These are phyloP conservation scores for Nixonia krombeini DNA, from an alignment of 1,140 invertebrate species.

Conservation along the genomic window DNA sequence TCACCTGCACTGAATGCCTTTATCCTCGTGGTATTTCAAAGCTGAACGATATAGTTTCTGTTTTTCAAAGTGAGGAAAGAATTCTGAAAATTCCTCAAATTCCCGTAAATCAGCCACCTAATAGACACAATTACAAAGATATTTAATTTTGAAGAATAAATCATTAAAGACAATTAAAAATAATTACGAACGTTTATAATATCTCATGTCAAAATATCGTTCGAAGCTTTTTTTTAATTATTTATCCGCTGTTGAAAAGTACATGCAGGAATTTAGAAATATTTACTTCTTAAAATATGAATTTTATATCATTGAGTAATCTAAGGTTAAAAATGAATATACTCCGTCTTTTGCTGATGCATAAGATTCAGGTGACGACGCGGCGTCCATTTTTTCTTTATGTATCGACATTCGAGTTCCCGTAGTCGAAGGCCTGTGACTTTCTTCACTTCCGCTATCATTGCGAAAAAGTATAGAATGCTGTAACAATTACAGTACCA, in stretches of 20 bases:
- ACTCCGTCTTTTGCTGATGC: conserved; percentile 93
- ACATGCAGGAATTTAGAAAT: neutral
- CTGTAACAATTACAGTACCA: conserved; percentile 70
- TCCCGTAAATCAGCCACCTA: conserved; percentile 91
- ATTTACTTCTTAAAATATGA: neutral
- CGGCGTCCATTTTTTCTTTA: conserved; percentile 64
- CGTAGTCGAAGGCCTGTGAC: conserved; percentile 62
- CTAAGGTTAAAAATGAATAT: conserved; percentile 43
- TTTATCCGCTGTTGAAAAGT: no score
- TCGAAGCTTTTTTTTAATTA: no score
- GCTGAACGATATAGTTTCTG: conserved; percentile 87
- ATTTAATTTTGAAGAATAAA: conserved; percentile 1
- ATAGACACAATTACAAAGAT: conserved; percentile 41
- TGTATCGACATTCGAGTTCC: conserved; percentile 59
- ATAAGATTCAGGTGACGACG: conserved; percentile 91
- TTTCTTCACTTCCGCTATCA: conserved; percentile 75
- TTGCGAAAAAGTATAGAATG: conserved; percentile 89
- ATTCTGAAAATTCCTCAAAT: conserved; percentile 87
- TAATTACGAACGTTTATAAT: no score
- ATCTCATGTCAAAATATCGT: no score
- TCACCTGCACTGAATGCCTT: conserved; percentile 83
- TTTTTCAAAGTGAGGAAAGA: conserved; percentile 81
- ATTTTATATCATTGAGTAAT: neutral
- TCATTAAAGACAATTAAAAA: neutral
- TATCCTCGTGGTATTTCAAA: conserved; percentile 82